phyloP scores from a whole-genome alignment of 1,140 invertebrate genomes.

The Centruroides vittatus region DNA sequence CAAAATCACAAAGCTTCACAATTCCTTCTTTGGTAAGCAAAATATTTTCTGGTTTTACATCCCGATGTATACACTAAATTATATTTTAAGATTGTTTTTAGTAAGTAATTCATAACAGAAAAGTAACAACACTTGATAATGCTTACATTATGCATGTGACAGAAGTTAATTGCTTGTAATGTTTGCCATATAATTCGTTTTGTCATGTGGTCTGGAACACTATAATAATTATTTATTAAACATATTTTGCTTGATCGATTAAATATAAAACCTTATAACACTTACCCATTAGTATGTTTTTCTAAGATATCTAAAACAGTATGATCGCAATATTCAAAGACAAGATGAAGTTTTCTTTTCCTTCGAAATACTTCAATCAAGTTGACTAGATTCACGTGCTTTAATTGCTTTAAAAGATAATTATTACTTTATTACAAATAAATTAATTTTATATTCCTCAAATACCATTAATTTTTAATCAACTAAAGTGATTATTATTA shows the following conservation, averaged over 20 bases:
- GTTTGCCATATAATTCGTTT: slow-evolving; percentile 93
- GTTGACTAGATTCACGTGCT: slow-evolving; percentile 96
- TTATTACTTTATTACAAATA: no score
- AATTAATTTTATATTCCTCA: no score
- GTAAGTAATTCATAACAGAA: not conserved
- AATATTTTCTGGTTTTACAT: slow-evolving; percentile 99
- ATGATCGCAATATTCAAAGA: slow-evolving; percentile 97
- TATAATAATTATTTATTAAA: not conserved
- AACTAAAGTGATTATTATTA: no score
- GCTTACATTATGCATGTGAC: slow-evolving; percentile 70
- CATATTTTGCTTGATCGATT: no score
- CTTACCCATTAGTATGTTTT: slow-evolving; percentile 54
- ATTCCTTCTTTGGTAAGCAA: slow-evolving; percentile 80
- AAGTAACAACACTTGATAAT: not conserved
- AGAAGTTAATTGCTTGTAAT: slow-evolving; percentile 85
- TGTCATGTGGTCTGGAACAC: slow-evolving; percentile 68
- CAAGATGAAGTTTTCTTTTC: slow-evolving; percentile 89
- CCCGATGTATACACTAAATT: slow-evolving; percentile 74
- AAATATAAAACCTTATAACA: not conserved
- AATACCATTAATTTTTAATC: no score
- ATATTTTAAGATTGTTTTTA: not conserved
- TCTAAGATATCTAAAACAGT: slow-evolving; percentile 94
- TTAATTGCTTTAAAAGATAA: slow-evolving; percentile 59
- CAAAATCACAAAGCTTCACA: slow-evolving; percentile 97
- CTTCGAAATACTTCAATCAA: slow-evolving; percentile 94